Percentiles rank a stretch among this genome's conserved stretches.
phyloP scores from a whole-genome alignment of 2,888 invertebrate genomes.

The Agrotis exclamationis region DNA sequence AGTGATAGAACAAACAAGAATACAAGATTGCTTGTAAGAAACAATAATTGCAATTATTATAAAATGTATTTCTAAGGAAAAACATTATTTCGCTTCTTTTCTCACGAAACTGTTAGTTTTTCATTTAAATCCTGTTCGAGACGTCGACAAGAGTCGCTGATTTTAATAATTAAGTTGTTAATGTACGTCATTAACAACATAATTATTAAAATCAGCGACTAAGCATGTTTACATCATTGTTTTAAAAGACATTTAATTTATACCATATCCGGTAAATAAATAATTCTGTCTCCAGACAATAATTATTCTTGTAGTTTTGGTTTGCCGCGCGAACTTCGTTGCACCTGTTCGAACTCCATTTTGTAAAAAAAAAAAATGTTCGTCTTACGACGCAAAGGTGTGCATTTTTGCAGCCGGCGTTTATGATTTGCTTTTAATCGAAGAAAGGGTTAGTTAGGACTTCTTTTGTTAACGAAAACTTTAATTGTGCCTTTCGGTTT shows the following conservation, averaged over 20 bases:
- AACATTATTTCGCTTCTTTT: not conserved
- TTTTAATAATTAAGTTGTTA: no score
- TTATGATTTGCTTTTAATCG: not conserved
- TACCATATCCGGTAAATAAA: not conserved
- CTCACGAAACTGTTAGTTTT: not conserved
- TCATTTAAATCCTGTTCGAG: not conserved
- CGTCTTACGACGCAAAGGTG: conserved; percentile 14
- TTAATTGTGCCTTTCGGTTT: not conserved
- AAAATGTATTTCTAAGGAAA: not conserved
- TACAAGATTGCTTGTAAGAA: not conserved
- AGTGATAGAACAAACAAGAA: not conserved
- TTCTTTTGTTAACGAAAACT: not conserved
- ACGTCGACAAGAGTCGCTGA: no score
- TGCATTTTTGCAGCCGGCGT: conserved; percentile 15
- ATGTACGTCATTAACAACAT: not conserved
- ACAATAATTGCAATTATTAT: not conserved
- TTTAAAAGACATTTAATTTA: no score
- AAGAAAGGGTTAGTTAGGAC: not conserved
- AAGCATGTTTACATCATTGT: no score
- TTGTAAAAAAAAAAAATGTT: conserved; percentile 33
- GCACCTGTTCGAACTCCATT: conserved; percentile 18
- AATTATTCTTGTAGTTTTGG: not conserved
- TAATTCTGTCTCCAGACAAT: not conserved
- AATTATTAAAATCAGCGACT: not conserved
- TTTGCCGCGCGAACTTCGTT: not conserved